These are phyloP conservation scores for Vicugna pacos DNA, from an alignment of 2,113 vertebrate genomes.

Conservation along the genomic window DNA sequence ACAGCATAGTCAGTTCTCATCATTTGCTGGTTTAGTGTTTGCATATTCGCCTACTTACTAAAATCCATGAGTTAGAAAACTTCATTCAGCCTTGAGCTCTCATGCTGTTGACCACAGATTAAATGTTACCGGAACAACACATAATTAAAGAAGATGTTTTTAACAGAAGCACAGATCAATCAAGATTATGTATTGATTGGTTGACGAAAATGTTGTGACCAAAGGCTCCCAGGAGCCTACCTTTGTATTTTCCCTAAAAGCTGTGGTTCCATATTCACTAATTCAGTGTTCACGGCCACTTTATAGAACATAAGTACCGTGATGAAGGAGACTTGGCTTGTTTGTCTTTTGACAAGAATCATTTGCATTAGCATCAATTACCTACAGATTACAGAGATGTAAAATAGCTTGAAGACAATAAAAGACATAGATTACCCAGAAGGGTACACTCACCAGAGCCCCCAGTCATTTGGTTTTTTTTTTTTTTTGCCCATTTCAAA, in stretches of 20 bases:
- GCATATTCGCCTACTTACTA: neutral
- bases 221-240: neutral
- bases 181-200: neutral
- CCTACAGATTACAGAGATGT: neutral
- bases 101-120: neutral
- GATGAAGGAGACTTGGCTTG: neutral
- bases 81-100: neutral
- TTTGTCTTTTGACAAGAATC: neutral
- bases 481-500: neutral
- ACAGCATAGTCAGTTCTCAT: neutral
- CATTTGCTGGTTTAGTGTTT: neutral
- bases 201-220: neutral
- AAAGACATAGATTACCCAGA: neutral
- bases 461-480: neutral
- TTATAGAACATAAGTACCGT: neutral
- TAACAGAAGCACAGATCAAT: neutral
- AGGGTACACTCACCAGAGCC: neutral
- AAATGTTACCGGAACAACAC: neutral
- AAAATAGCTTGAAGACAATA: neutral
- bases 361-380: neutral
- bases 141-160: neutral
- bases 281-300: neutral
- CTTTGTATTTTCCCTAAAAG: neutral
- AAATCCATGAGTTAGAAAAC: neutral
- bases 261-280: neutral